Conservation (phyloP, 2,888 invertebrate species). For the Nezara viridula region DNA sequence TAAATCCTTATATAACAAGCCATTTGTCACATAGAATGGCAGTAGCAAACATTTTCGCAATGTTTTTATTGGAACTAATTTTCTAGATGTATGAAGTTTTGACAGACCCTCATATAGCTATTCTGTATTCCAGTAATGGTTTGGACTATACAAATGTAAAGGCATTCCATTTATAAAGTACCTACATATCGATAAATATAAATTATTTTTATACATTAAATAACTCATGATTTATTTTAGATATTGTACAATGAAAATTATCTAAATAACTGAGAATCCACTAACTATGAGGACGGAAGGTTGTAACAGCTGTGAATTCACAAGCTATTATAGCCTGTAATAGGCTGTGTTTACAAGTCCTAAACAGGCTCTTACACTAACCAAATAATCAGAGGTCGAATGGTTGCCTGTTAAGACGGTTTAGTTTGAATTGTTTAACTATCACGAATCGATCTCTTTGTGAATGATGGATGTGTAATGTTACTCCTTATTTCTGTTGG, state of each 20-base stretch:
- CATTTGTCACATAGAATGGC: too few species aligned
- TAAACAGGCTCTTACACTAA: slow-evolving; percentile 33
- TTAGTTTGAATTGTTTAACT: slow-evolving; percentile 25
- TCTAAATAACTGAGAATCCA: not conserved
- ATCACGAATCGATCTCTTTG: not conserved
- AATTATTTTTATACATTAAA: too few species aligned
- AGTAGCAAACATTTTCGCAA: too few species aligned
- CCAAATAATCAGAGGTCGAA: slow-evolving; percentile 45
- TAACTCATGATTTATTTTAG: not conserved
- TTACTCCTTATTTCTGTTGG: not conserved
- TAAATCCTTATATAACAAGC: too few species aligned
- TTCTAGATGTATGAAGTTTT: too few species aligned
- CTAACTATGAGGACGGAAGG: not conserved
- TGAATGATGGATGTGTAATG: not conserved
- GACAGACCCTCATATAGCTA: too few species aligned
- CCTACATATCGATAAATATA: not conserved
- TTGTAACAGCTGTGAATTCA: slow-evolving; percentile 24
- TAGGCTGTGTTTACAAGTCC: slow-evolving; percentile 34
- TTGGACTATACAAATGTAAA: too few species aligned
- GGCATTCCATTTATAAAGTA: too few species aligned
- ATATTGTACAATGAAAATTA: not conserved
- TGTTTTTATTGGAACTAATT: too few species aligned
- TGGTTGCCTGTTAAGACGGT: not conserved
- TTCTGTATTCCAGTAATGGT: too few species aligned
- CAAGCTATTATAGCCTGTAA: slow-evolving; percentile 32